Evolutionary conservation across 2,888 invertebrate species (phyloP).

Genomic region (Ametastegia equiseti): DNA sequence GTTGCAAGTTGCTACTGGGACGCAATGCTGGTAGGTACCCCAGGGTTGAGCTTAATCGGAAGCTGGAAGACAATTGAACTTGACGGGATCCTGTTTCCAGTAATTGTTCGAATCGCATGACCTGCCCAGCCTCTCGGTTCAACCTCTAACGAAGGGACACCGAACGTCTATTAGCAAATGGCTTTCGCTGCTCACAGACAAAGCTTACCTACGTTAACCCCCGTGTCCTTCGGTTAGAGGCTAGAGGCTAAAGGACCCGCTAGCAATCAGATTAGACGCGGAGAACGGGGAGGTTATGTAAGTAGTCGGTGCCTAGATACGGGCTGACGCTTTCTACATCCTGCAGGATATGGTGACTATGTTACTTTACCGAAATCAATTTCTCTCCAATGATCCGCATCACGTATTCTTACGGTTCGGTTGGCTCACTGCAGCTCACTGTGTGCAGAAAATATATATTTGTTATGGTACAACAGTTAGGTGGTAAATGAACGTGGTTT

Average conservation of each 20-base stretch:
- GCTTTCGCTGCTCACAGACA: conserved; percentile 72
- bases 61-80: conserved; percentile 36
- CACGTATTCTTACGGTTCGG: background rate
- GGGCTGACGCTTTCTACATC: conserved; percentile 19
- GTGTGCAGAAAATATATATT: background rate
- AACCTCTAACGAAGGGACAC: conserved; percentile 41
- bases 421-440: background rate
- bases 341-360: background rate
- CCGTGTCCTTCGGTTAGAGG: conserved; percentile 50
- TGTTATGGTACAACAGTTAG: background rate
- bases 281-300: conserved; percentile 28
- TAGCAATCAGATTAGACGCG: conserved; percentile 45
- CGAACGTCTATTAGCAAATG: conserved; percentile 71
- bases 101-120: conserved; percentile 46
- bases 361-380: conserved; percentile 3
- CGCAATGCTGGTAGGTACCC: too few relatives aligned
- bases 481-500: background rate
- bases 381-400: background rate
- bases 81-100: conserved; percentile 43
- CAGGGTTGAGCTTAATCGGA: conserved; percentile 16
- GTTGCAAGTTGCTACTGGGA: too few relatives aligned
- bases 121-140: conserved; percentile 34
- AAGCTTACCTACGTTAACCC: conserved; percentile 67
- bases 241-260: conserved; percentile 17
- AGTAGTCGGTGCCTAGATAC: conserved; percentile 20